Evolutionary conservation across 2,888 invertebrate species (phyloP).

Genomic region (Euplagia quadripunctaria): DNA sequence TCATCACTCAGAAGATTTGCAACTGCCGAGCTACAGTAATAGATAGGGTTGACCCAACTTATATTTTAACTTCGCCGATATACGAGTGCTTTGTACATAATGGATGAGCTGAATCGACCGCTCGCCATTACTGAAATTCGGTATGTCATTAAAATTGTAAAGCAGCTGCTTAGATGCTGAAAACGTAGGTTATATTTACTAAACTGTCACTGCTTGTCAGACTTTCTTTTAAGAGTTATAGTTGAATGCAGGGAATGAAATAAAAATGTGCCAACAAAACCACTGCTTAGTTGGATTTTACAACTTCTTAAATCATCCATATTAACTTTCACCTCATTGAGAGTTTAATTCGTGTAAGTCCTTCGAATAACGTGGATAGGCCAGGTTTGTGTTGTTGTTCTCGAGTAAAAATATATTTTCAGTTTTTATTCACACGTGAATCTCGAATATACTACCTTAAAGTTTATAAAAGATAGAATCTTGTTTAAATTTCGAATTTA

Average conservation of each 20-base stretch:
- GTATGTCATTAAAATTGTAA: conserved; percentile 65
- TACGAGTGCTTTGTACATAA: conserved; percentile 57
- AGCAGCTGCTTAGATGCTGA: conserved; percentile 37
- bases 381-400: too few species aligned
- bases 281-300: neutral
- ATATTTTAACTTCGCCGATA: conserved; percentile 61
- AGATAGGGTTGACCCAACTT: conserved; percentile 54
- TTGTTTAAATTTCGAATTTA: too few species aligned
- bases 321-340: too few species aligned
- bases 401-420: too few species aligned
- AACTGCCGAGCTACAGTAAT: conserved; percentile 34
- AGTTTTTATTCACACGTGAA: too few species aligned
- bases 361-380: too few species aligned
- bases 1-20: conserved; percentile 35
- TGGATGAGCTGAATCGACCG: conserved; percentile 60
- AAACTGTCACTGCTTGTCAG: conserved; percentile 7
- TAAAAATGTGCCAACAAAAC: neutral
- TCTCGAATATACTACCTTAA: too few species aligned
- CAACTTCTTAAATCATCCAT: neutral
- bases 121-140: conserved; percentile 60
- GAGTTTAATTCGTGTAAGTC: too few species aligned
- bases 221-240: neutral
- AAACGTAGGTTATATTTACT: conserved; percentile 24
- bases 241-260: neutral
- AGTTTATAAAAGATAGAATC: too few species aligned